Evolutionary conservation across 2,797 vertebrate species (phyloP), one percentile per base, ranked within the genome.

Genomic region (Pelobates cultripes): DNA sequence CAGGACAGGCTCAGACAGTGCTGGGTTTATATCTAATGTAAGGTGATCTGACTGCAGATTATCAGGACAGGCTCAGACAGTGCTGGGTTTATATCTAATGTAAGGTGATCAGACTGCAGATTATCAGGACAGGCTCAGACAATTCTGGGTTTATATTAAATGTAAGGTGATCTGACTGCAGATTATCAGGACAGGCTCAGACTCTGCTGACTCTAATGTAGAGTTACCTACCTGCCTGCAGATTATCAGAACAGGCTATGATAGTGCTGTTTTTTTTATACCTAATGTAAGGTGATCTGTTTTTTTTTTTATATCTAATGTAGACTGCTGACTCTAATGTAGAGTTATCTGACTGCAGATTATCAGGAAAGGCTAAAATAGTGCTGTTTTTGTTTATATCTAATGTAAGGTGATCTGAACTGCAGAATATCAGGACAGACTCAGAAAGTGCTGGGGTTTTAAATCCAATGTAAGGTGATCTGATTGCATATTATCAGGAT

Each of bases 201-300:
- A 51, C 47, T 6, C 5, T 6, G 47, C 47, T 51, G 47, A 15
- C 10, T 60, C 57, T 60, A 60, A 60, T 60, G 57, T 60, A 60
- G 15, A 14, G 57, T 0, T 9, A 66, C 40, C n/a, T 66, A 17
- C 2, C 12, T 61, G 57, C n/a, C 57, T 61, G 57, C n/a, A 13
- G n/a, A 4, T 66, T 66, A 66, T 66, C 63, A 66, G 63, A 17
- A 66, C 63, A 66, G 63, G 63, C 63, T 66, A 4, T 28, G 40
- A 66, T 40, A 66, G 63, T 4, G 40, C 63, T 66, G 63, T n/a
- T n/a, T 60, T n/a, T 60, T 28, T 13, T 60, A 14, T 60, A 60
- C 15, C 12, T 60, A 60, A 15, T 60, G 57, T 60, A 60, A 60
- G 57, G 57, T 2, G 2, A 60, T 13, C 12, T 60, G 12, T 13